Evolutionary conservation across 1,140 invertebrate genomes (phyloP), one percentile per base, ranked within the genome.

Genomic region (Dinothrombium tinctorium): DNA sequence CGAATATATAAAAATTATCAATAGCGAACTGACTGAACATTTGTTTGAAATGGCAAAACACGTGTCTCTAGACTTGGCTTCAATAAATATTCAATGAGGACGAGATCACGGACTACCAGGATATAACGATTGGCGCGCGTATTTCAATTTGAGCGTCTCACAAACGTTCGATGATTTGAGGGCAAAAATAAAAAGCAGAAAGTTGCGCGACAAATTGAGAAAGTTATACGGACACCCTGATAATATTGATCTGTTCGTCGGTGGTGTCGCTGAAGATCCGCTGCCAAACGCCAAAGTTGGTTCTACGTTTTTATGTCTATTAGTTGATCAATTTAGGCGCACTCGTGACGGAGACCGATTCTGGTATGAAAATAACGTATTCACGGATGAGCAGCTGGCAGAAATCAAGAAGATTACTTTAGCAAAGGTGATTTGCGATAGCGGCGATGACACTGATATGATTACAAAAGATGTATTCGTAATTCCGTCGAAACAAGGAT

Each of bases 1-100:
- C n/a, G n/a, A n/a, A n/a, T n/a, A n/a, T n/a, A n/a, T n/a, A n/a
- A n/a, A n/a, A n/a, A n/a, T n/a, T n/a, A 62, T 99, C 1, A 99
- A 95, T 51, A 67, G 69, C 0, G 86, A 98, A 55, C 61, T 99
- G n/a, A 98, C 89, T 0, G 90, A 99, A 55, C 76, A 83, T 49
- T 58, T 99, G 1, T 98, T 98, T 45, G 46, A 44, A 36, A 23
- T 37, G 20, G 19, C 44, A 5, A 20, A 36, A 22, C 5, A 45
- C 23, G 80, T 95, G 35, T 33, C 29, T 2, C 63, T 69, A 44
- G 66, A 69, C 53, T 54, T 72, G 43, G 58, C 60, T 4, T 53
- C 69, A 3, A 51, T 69, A 15, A 68, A 69, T 47, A 65, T 76
- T 17, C 72, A 76, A 54, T 53, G 69, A 46, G 70, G 69, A 2